These are phyloP conservation scores for Lagorchestes hirsutus DNA, from an alignment of 2,797 vertebrate species.

Conservation along the genomic window DNA sequence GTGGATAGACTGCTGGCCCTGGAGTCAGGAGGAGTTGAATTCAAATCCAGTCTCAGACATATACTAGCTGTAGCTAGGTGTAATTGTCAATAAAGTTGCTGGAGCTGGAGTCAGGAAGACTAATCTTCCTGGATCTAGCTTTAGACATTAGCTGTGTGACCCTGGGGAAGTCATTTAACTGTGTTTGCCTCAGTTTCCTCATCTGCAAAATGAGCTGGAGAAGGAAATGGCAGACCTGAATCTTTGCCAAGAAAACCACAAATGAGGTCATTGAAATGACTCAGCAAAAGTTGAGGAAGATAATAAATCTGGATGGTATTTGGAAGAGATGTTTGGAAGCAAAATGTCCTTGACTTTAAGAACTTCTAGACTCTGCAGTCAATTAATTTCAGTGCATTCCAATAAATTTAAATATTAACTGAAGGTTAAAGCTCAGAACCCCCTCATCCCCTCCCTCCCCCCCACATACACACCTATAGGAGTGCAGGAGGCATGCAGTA, in stretches of 20 bases:
- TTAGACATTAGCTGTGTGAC: neutral
- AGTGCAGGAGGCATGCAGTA: neutral
- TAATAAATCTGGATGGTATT: neutral
- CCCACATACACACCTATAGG: too few species aligned
- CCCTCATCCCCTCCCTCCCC: too few species aligned
- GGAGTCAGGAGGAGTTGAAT: neutral
- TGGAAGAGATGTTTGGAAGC: neutral
- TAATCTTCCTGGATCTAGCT: neutral
- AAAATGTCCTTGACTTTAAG: neutral
- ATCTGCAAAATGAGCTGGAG: neutral
- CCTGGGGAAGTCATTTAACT: neutral
- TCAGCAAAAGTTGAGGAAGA: constrained; percentile 31
- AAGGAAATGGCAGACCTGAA: neutral
- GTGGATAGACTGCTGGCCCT: neutral
- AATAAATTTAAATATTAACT: neutral
- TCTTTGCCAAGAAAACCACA: neutral
- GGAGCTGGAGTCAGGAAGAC: neutral
- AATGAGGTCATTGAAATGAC: neutral
- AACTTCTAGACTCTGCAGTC: neutral
- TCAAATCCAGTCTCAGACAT: neutral
- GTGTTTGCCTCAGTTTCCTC: neutral
- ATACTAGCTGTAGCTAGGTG: neutral
- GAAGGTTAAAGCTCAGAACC: constrained; percentile 10
- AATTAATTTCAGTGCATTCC: neutral
- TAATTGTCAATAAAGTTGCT: neutral